Evolutionary conservation across 2,797 vertebrate genomes (phyloP), one percentile per base, ranked within the genome.

Genomic region (Myripristis jacobus): DNA sequence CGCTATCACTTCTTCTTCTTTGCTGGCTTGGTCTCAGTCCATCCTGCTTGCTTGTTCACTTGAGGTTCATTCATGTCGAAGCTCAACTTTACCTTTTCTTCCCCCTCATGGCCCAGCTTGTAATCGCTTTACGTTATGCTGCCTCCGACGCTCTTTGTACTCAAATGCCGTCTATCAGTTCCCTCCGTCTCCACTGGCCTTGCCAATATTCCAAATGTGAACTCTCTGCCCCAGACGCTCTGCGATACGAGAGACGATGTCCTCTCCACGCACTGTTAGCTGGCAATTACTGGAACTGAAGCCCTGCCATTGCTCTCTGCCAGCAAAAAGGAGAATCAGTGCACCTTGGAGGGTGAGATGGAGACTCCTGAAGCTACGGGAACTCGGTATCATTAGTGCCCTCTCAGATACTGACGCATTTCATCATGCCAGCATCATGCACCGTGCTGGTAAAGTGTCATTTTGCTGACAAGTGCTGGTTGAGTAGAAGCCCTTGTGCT

Each of bases 261-360:
- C 70, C 78, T 70, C 73, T 84, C 74, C 77, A 83, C 10, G 71
- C 87, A 85, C 73, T 0, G 73, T 87, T 89, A 81, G 51, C 76
- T 55, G 52, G 67, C 84, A 87, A 84, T 91, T 90, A 81, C 74
- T 51, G 52, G 43, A 64, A 77, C 79, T 77, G 57, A 56, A 69
- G 71, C 68, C 24, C 31, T 60, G 65, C 67, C 70, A 22, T 34
- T 47, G 71, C 47, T 77, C 48, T 57, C 18, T 47, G 67, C 75
- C 70, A 82, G 75, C 57, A 34, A 51, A 51, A 62, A 53, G 41
- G 19, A 57, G 61, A 81, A 82, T 87, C 59, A 63, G 75, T 88
- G 75, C 67, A 70, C 52, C 79, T 75, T 31, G 63, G 46, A 70
- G 54, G 65, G 44, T 56, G 38, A 2, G 53, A 38, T 36, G 44